Base-by-base conservation (phyloP, 2,888 invertebrate species). In the Cephonodes hylas region DNA sequence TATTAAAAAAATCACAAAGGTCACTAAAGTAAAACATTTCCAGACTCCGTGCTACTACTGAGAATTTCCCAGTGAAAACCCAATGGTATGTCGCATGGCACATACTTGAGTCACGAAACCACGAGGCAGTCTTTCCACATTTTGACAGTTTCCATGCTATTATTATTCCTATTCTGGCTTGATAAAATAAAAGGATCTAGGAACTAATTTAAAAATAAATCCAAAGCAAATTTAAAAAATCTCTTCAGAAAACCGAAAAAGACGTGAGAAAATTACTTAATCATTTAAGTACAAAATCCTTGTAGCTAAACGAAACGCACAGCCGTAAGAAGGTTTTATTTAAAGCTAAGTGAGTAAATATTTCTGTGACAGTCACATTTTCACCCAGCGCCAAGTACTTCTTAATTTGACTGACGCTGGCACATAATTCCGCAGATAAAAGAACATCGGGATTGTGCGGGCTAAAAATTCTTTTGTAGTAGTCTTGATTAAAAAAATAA, bases 331-430 rank as follows among this genome's bases (percentile, higher is more conserved):
- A 23, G 25, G 46, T 25, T 46, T 46, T 46, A 25, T 46, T 46
- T 46, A 25, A 25, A 46, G 46, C 23, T 46, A 46, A 46, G 46
- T 46, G 46, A 23, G 46, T 46, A 46, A 46, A 46, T 6, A 46
- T 25, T 46, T 46, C 23, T 46, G 23, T n/a, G 46, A n/a, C 46
- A 46, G n/a, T 25, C 25, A 25, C 46, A 46, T 46, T 46, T 46
- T 25, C 25, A 25, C 44, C 8, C 25, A 46, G 25, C 25, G 46
- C 23, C 25, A 46, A 46, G 46, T 46, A 46, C 25, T 46, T 46
- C 23, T 23, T 46, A 46, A 46, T 46, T 46, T 46, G 46, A 46
- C 46, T 46, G 46, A 46, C 46, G 25, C 46, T 23, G n/a, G 46
- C 46, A 46, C 46, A 46, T 46, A 25, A 46, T 25, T 44, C 44